These are phyloP conservation scores for Caloenas nicobarica DNA, from an alignment of 2,113 vertebrate genomes.

Conservation along the genomic window DNA sequence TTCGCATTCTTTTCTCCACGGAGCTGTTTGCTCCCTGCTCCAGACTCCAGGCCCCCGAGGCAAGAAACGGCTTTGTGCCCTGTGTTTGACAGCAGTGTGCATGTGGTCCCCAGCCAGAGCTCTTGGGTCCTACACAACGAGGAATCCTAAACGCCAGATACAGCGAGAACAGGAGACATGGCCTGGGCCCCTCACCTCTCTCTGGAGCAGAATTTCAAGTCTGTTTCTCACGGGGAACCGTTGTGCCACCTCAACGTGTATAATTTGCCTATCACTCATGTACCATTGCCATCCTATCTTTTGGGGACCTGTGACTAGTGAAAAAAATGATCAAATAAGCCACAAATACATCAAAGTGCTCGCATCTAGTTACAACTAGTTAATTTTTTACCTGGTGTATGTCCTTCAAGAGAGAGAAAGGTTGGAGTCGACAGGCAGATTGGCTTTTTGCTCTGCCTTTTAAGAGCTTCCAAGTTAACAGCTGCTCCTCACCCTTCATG, in stretches of 20 bases:
- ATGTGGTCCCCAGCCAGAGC: background rate
- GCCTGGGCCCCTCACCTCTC: background rate
- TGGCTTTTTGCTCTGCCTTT: background rate
- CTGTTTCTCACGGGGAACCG: background rate
- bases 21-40: background rate
- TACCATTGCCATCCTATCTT: background rate
- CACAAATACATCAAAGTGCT: background rate
- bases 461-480: background rate
- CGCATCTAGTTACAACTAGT: background rate
- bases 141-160: background rate
- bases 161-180: accelerated
- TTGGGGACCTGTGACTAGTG: background rate
- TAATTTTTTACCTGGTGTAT: background rate
- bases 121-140: accelerated
- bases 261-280: background rate
- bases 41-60: background rate
- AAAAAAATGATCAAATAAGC: background rate
- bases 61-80: background rate
- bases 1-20: background rate
- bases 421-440: background rate
- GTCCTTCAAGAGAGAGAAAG: background rate
- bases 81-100: background rate
- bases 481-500: background rate
- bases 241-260: background rate
- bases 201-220: background rate